phyloP scores from a whole-genome alignment of 2,113 vertebrate species.

The Pandion haliaetus region DNA sequence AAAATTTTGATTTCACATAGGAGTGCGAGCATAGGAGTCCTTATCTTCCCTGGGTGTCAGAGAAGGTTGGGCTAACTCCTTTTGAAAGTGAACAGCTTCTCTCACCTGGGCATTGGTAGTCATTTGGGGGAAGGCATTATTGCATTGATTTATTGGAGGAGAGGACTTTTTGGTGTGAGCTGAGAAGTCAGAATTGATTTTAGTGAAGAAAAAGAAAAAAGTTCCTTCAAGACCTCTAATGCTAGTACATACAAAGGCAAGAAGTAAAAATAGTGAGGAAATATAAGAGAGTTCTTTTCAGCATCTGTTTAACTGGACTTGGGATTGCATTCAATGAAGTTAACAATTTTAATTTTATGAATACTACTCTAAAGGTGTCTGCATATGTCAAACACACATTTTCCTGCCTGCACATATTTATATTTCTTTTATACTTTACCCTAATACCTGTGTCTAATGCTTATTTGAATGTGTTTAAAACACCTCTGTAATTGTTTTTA shows the following conservation, averaged over 20 bases:
- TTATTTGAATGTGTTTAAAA: not conserved
- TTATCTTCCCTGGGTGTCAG: not conserved
- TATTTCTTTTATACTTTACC: not conserved
- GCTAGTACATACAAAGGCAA: not conserved
- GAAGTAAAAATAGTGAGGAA: not conserved
- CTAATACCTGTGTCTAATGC: not conserved
- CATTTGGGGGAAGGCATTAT: not conserved
- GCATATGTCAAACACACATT: not conserved
- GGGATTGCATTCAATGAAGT: not conserved
- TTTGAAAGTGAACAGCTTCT: not conserved
- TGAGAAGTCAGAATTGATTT: not conserved
- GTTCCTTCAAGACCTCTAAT: not conserved
- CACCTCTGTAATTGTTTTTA: not conserved
- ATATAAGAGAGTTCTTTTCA: not conserved
- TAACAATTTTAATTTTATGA: not conserved
- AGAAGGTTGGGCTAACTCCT: not conserved
- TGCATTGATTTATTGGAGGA: not conserved
- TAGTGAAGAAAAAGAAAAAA: not conserved
- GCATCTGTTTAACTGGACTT: not conserved
- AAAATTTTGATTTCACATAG: not conserved
- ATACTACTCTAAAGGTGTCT: not conserved
- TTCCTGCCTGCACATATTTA: not conserved
- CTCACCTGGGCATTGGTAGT: not conserved
- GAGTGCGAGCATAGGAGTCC: not conserved
- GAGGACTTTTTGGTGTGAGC: not conserved